These are phyloP conservation scores for Drosophila nebulosa DNA, from an alignment of 1,140 invertebrate species.

Conservation along the genomic window DNA sequence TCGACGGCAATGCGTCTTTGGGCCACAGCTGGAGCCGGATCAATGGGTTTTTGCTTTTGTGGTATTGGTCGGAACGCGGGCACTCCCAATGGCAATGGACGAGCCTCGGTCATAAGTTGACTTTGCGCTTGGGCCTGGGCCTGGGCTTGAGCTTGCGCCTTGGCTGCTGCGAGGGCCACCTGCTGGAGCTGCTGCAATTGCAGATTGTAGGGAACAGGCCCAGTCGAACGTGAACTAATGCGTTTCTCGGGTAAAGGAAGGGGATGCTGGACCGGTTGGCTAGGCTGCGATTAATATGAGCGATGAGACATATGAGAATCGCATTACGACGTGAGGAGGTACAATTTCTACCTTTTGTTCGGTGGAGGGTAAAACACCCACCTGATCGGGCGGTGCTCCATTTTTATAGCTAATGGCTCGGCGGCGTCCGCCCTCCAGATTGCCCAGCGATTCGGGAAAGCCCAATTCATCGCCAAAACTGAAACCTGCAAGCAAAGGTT, in stretches of 20 bases:
- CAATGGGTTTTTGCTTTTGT: slow-evolving; percentile 80
- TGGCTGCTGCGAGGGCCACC: slow-evolving; percentile 4
- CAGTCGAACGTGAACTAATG: slow-evolving; percentile 65
- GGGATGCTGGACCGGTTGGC: slow-evolving; percentile 27
- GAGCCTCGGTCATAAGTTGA: slow-evolving; percentile 81
- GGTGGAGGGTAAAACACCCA: slow-evolving; percentile 61
- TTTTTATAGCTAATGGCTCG: slow-evolving; percentile 85
- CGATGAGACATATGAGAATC: not conserved
- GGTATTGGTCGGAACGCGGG: slow-evolving; percentile 90
- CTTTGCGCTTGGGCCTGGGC: slow-evolving; percentile 23
- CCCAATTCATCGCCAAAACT: slow-evolving; percentile 91
- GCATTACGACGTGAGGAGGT: not conserved
- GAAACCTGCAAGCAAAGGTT: slow-evolving; percentile 84
- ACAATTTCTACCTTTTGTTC: slow-evolving; percentile 48
- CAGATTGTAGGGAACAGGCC: slow-evolving; percentile 44
- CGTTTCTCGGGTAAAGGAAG: slow-evolving; percentile 59
- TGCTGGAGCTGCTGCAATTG: slow-evolving; percentile 58
- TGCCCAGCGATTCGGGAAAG: slow-evolving; percentile 89
- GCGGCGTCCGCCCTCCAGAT: slow-evolving; percentile 86
- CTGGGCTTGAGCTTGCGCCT: slow-evolving; percentile 28
- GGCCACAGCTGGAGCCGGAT: slow-evolving; percentile 18
- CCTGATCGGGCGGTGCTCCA: slow-evolving; percentile 77
- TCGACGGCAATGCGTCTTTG: slow-evolving; percentile 72
- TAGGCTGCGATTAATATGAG: slow-evolving; percentile 7
- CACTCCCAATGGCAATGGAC: slow-evolving; percentile 83